Base-by-base conservation (phyloP, 2,113 vertebrate species). In the Crotalus horridus region DNA sequence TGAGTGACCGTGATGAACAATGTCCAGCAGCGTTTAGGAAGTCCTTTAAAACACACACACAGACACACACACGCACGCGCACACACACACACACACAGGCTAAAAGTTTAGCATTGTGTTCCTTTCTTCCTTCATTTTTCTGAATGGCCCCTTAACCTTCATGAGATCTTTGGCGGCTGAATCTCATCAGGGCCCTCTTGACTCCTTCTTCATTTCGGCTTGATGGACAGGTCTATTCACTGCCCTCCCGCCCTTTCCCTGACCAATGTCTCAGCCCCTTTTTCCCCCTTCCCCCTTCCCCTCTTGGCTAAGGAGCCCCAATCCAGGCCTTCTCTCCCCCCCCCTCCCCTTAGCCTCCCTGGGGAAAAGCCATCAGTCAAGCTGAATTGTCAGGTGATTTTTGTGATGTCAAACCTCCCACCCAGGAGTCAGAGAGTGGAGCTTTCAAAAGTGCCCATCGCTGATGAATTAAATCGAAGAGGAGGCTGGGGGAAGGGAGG, bases 351-450 rank as follows among this genome's bases (percentile, higher is more conserved):
- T 43, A 3, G 43, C 51, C 51, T 10, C 51, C 39, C 88, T 21
- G 92, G 88, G 96, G 96, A 96, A 96, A 96, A 96, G 64, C 95
- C 92, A 96, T 96, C 96, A 96, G 90, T 97, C 97, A 96, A 87
- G 33, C 94, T 94, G 96, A 95, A 96, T 96, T 96, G 96, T 96
- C 96, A 95, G 95, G 92, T 94, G 96, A 94, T 96, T 97, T 96
- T 69, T 96, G 96, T 97, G 96, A 96, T 95, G 97, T 94, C 96
- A 95, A 95, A 93, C 95, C 95, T 96, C 97, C 96, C 96, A 95
- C 96, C 94, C 93, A 94, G 96, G 95, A 97, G 96, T 96, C 97
- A 97, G 97, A 96, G 58, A 95, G 93, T 94, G 95, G 96, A 95
- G 95, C 96, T 96, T 96, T 97, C 96, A 96, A 95, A 96, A 95